A percentile compares a stretch with the other conserved stretches of the same genome.
These are phyloP conservation scores for Mungos mungo DNA, from an alignment of 2,113 vertebrate genomes.

Conservation along the genomic window DNA sequence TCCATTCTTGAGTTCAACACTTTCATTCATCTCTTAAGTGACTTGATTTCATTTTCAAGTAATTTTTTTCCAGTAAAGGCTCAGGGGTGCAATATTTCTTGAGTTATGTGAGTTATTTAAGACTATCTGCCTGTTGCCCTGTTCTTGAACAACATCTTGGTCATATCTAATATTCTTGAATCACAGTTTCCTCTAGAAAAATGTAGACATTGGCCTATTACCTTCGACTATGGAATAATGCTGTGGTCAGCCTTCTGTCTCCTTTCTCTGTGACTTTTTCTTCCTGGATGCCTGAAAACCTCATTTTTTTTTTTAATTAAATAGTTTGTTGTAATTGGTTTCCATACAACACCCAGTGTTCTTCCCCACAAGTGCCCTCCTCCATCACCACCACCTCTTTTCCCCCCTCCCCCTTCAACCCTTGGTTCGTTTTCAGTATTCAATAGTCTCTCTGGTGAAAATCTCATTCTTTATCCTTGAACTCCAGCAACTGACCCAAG, in stretches of 20 bases:
- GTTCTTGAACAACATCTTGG: not conserved
- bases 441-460: too few species aligned
- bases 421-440: too few species aligned
- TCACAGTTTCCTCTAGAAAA: not conserved
- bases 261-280: constrained; percentile 9
- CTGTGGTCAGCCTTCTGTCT: constrained; percentile 26
- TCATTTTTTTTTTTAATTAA: not conserved
- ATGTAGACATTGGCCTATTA: not conserved
- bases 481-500: not conserved
- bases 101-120: constrained; percentile 5
- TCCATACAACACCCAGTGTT: too few species aligned
- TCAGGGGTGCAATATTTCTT: constrained; percentile 12
- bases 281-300: not conserved
- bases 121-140: not conserved
- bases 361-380: too few species aligned
- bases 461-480: constrained; percentile 30
- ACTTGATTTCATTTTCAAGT: constrained; percentile 51
- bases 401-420: too few species aligned
- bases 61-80: not conserved
- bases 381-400: too few species aligned
- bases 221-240: not conserved
- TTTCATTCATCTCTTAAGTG: constrained; percentile 39
- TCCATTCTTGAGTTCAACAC: not conserved
- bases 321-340: too few species aligned
- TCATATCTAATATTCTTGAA: not conserved